Base-by-base conservation (phyloP, 2,888 invertebrate species). In the Sarcophaga carnaria region DNA sequence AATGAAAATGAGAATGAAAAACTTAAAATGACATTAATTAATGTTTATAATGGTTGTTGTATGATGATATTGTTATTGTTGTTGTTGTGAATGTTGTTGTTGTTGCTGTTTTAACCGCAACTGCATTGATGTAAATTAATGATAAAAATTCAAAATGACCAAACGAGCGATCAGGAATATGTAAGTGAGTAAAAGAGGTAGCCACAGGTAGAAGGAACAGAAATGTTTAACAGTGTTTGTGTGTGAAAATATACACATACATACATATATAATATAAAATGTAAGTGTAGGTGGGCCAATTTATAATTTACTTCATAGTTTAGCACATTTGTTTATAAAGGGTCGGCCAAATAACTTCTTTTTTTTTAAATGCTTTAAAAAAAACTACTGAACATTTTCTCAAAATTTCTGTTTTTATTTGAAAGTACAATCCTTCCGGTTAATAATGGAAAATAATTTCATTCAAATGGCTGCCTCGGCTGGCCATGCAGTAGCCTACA, bases 1-100 rank as follows among this genome's bases (percentile, higher is more conserved):
- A 76, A 59, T 75, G 20, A 70, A 37, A 83, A 79, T 59, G 49
- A 49, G 75, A 79, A 70, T 78, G 62, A 70, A 70, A 62, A n/a
- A 70, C n/a, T 74, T 59, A 87, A 88, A 88, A 85, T 86, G 85
- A 64, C 87, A 83, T 80, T 86, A 86, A 88, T 88, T 83, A 83
- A 84, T 60, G 81, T 81, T 37, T 70, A 64, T 67, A 37, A 74
- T 63, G 62, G 62, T 69, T 79, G 64, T 74, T 79, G 63, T 64
- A 27, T 20, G 64, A 14, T 60, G 54, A 17, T 54, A 25, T 37
- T 37, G 54, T 20, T 54, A 25, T 37, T 37, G 6, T 37, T 6
- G 1, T 37, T 37, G 6, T 37, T 37, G 8, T 37, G 20, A 20
- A 27, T 6, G 37, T 54, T 59, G n/a, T 63, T 45, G 5, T 54